Evolutionary conservation across 2,113 vertebrate genomes (phyloP), one percentile per base, ranked within the genome.

Genomic region (rat (Rattus norvegicus)): DNA sequence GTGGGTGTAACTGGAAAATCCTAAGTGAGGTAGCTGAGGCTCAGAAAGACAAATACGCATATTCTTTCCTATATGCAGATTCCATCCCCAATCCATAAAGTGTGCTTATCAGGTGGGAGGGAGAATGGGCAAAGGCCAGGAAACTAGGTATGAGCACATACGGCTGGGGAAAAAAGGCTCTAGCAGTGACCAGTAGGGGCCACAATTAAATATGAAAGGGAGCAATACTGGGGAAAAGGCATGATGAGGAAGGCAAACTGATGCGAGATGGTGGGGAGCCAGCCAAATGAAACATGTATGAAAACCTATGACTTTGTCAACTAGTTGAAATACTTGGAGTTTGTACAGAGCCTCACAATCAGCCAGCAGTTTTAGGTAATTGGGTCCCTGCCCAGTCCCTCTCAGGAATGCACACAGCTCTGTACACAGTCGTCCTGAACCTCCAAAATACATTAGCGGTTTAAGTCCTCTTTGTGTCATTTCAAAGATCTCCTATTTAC

Each of bases 391-490:
- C 83, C n/a, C 26, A 63, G 7, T 93, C 30, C 81, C 36, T 83
- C 75, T 88, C 87, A 33, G 79, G 67, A 12, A 16, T 61, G n/a
- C 22, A 61, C 26, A 13, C 7, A 88, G 47, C 30, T 69, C 30
- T 94, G n/a, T 63, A 43, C 59, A 65, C 22, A 85, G 22, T 59
- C 26, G 93, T 88, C 24, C 19, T 95, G 93, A 93, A 88, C 65
- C 20, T 87, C 19, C 49, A 85, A 43, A 97, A 67, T 49, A 28
- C 49, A 26, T 76, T 86, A 88, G 65, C 94, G 12, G 63, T 95
- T 92, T 89, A 94, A 96, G 36, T 30, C 56, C 36, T 20, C 67
- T 65, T 79, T 77, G 12, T 75, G 69, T 97, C 67, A 77, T 96
- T 89, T 36, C 52, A 17, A 75, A 91, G 17, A 73, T 88, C 69